These are phyloP conservation scores for Melanostoma mellinum DNA, from an alignment of 2,888 invertebrate species.

Conservation along the genomic window DNA sequence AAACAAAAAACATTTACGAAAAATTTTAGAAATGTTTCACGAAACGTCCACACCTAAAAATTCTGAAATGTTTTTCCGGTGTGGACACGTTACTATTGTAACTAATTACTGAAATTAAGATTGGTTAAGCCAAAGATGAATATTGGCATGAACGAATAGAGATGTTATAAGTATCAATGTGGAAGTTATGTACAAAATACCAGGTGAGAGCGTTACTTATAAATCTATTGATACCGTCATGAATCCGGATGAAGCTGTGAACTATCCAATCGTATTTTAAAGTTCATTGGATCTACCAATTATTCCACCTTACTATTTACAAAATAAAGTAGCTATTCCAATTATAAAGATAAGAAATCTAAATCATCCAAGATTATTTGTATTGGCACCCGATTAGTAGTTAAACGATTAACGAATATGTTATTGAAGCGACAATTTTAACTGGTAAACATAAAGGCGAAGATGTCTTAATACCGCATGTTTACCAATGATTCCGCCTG, in stretches of 20 bases:
- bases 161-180: neutral
- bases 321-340: neutral
- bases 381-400: slow-evolving; percentile 75
- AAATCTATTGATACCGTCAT: too few species aligned
- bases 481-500: slow-evolving; percentile 77
- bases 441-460: slow-evolving; percentile 56
- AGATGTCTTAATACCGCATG: slow-evolving; percentile 75
- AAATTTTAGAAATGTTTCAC: too few species aligned
- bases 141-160: neutral
- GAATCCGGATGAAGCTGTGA: neutral
- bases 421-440: too few species aligned
- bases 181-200: neutral
- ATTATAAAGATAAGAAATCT: slow-evolving; percentile 55
- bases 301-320: neutral
- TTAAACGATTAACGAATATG: too few species aligned
- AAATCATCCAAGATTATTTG: slow-evolving; percentile 73
- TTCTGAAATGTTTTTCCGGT: too few species aligned
- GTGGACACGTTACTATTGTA: too few species aligned
- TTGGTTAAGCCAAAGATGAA: slow-evolving; percentile 1
- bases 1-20: too few species aligned
- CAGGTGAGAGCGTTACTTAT: neutral
- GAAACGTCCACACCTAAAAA: too few species aligned
- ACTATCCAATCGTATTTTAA: too few species aligned
- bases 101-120: neutral
- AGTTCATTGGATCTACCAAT: slow-evolving; percentile 9